Percentiles rank a stretch among this genome's conserved stretches.
phyloP scores from a whole-genome alignment of 2,888 invertebrate species.

The Cheilosia pagana region DNA sequence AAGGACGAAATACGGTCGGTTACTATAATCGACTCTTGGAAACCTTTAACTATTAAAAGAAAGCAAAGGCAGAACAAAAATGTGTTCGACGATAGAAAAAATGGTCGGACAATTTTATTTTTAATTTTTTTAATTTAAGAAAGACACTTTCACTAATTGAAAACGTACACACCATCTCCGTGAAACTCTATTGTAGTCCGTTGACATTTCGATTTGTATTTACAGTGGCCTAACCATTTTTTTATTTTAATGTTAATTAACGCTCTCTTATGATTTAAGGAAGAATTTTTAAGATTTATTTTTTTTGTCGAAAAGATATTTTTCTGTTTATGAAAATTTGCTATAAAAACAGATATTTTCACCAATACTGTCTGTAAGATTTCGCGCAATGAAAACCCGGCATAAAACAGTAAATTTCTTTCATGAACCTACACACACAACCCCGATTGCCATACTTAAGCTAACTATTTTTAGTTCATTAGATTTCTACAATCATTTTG shows the following conservation, averaged over 20 bases:
- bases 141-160: slow-evolving; percentile 2
- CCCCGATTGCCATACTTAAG: slow-evolving; percentile 16
- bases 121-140: neutral
- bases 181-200: neutral
- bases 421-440: slow-evolving; percentile 4
- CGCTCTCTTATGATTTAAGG: no score
- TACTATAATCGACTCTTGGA: neutral
- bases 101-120: neutral
- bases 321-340: neutral
- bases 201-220: no score
- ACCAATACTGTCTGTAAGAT: neutral
- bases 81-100: neutral
- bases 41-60: neutral
- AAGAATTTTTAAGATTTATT: no score
- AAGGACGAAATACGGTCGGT: neutral
- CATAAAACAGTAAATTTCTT: slow-evolving; percentile 5
- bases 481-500: slow-evolving; percentile 37
- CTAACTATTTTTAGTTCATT: slow-evolving; percentile 5
- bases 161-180: neutral
- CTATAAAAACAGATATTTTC: slow-evolving; percentile 4
- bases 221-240: no score
- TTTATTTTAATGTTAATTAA: no score
- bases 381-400: slow-evolving; percentile 16
- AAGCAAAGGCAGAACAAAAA: neutral
- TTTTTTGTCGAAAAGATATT: neutral